Evolutionary conservation across 2,113 vertebrate species (phyloP), one percentile per base, ranked within the genome.

Genomic region (Gavialis gangeticus): DNA sequence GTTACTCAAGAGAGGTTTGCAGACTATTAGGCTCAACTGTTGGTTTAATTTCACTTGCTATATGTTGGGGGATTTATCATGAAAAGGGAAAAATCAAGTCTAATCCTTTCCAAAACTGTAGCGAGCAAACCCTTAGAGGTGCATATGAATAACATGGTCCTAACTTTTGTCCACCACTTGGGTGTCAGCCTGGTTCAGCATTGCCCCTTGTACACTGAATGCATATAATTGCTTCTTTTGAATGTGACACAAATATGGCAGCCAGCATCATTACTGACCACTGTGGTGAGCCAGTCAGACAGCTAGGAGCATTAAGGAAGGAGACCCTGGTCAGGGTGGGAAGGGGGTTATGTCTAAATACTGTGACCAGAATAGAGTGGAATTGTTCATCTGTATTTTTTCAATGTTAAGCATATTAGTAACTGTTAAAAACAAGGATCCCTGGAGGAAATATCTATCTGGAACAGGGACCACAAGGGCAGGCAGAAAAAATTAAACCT

Each of bases 361-460:
- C 4, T 10, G 46, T 19, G 30, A 64, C 4, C 27, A 67, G 62
- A 27, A 18, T 63, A 24, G 55, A 15, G n/a, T 55, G 24, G 5
- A 63, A 19, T 27, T 92, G 19, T 82, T 81, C 30, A 6, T 6
- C 75, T 85, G 46, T 46, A 46, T 46, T 46, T 46, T 85, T 82
- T 64, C 56, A 79, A 46, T 34, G 57, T n/a, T 59, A 81, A 82
- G 25, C 0, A 0, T 14, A 24, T 12, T 78, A 25, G 19, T 7
- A 1, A 0, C 7, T 27, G 12, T 4, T 82, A 83, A 46, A 55
- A 67, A 46, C 16, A 27, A 24, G 55, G 37, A 19, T 1, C 15
- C 46, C 6, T 4, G 59, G 30, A 71, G 75, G 4, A 69, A 75
- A 79, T 82, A 55, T 67, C 12, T 12, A 14, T 28, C 27, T 75